Evolutionary conservation across 2,113 vertebrate species (phyloP).

Genomic region (Prolemur simus): DNA sequence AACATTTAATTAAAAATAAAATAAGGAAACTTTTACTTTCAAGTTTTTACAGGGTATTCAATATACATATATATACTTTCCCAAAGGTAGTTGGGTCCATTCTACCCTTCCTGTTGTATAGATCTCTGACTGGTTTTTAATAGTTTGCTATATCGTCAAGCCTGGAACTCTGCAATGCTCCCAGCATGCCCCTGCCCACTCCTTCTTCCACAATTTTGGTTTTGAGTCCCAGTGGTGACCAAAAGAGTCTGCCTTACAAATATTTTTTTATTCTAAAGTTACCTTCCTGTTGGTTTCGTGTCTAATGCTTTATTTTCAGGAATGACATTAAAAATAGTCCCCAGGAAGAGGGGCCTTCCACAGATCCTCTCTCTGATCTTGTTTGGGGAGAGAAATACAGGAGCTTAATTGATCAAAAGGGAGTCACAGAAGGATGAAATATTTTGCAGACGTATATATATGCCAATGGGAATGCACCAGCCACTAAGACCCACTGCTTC

Average conservation of each 20-base stretch:
- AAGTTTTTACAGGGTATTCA: background rate
- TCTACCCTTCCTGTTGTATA: background rate
- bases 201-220: background rate
- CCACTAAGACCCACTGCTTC: conserved; percentile 62
- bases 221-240: conserved; percentile 1
- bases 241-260: background rate
- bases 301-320: conserved; percentile 65
- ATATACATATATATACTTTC: background rate
- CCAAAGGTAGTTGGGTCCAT: background rate
- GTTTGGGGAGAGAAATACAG: conserved; percentile 58
- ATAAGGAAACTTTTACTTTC: background rate
- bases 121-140: background rate
- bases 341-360: conserved; percentile 63
- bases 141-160: background rate
- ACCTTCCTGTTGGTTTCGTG: background rate
- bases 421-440: conserved; percentile 75
- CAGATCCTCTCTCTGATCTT: conserved; percentile 54
- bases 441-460: conserved; percentile 71
- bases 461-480: conserved; percentile 75
- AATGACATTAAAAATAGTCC: conserved; percentile 67
- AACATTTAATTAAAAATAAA: conserved; percentile 31
- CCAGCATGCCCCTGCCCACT: background rate
- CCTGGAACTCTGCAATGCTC: background rate
- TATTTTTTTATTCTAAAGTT: conserved; percentile 3
- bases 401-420: conserved; percentile 78